Base-by-base conservation (phyloP, 2,888 invertebrate species). In the Aporophyla lueneburgensis region DNA sequence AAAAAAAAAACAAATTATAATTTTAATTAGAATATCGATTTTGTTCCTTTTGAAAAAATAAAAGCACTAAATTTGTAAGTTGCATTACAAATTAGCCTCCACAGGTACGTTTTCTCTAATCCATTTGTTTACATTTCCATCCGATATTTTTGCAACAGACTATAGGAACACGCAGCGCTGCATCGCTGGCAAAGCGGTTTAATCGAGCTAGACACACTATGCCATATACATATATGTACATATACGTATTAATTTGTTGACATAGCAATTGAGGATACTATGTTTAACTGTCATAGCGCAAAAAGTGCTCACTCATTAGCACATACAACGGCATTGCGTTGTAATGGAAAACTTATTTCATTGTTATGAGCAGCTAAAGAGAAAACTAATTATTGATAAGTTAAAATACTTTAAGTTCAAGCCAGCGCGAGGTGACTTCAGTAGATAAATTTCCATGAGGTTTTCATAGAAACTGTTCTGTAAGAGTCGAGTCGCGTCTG, bases 101-200 rank as follows among this genome's bases (percentile, higher is more conserved):
- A 61, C 33, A 21, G 33, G 7, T 7, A 61, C 33, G 61, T 40
- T 61, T 61, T 33, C 9, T 27, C 9, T 27, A 27, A 27, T 21
- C 7, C 9, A 21, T 27, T 49, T 49, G 27, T 27, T 66, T 21
- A 51, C 16, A 33, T 33, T 66, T 66, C 14, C 14, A n/a, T 51
- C 21, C 16, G 10, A 33, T 27, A 56, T 1, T 56, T 33, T 33
- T 56, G 0, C 9, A 33, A n/a, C 67, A 54, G 16, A 33, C 56
- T 33, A n/a, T 53, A 51, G n/a, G 43, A 33, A 67, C 63, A 67
- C 9, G n/a, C 61, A 65, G 59, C 68, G 51, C 65, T 70, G 56
- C 56, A 70, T 65, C 70, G 51, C 59, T 69, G 16, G 40, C 1
- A 69, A 73, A 56, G n/a, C 59, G 66, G 27, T 49, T 58, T 66